Base-by-base conservation (phyloP, 53 echinoderm and acorn worm species). In the Zoroaster sp. region DNA sequence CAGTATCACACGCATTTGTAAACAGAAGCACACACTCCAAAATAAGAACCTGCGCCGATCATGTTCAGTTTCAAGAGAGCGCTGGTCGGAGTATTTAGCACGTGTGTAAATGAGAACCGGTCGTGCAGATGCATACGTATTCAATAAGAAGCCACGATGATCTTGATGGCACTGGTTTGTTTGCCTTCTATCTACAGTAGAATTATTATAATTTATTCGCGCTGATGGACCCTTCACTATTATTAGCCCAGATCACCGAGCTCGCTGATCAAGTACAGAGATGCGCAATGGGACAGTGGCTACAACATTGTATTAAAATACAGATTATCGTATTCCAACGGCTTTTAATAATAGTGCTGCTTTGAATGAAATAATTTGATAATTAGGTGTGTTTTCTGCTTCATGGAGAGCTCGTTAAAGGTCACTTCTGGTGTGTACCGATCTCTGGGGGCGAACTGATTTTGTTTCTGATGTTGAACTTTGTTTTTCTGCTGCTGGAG, bases 151-250 rank as follows among this genome's bases (percentile, higher is more conserved):
- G 7, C 28, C 30, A 31, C 52, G 13, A 0, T 2, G 65, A 39
- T 79, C 79, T 59, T 39, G 0, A 39, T 63, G 79, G 59, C 33
- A 35, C 59, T 8, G 21, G 55, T 40, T 63, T 79, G 79, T 55
- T 79, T 79, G 65, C 65, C 55, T 21, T 17, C 65, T 79, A 37
- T 40, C 36, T 39, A 5, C 28, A 35, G 70, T 12, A 14, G 18
- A 71, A 83, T 83, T 83, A 83, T 83, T 45, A 83, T 83, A 83
- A 83, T 83, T 69, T 83, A 83, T 83, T 66, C 83, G n/a, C 47
- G 11, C 83, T 32, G 70, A n/a, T n/a, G n/a, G n/a, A 20, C 69
- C 49, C 71, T 71, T 49, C 72, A 37, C 25, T 49, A 44, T 15
- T 49, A 83, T 83, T 83, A 83, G 34, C 83, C 70, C 72, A 70